Conservation (phyloP, 2,888 invertebrate genomes). For the Marronus borbonicus region DNA sequence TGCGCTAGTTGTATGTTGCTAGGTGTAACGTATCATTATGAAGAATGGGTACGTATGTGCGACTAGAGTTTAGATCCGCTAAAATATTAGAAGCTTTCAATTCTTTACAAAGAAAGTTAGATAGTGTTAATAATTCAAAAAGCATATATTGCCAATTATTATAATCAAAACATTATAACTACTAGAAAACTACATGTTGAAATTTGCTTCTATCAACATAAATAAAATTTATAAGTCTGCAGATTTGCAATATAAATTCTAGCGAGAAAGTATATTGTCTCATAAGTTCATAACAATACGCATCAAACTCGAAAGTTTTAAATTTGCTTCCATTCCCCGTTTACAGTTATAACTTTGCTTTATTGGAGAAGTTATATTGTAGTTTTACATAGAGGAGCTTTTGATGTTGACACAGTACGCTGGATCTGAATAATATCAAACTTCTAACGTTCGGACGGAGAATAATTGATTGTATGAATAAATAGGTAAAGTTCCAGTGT, state of each 20-base stretch:
- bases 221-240: not conserved
- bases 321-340: conserved; percentile 30
- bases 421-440: conserved; percentile 23
- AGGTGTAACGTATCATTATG: conserved; percentile 16
- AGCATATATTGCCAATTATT: too few species aligned
- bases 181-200: not conserved
- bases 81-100: too few species aligned
- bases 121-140: too few species aligned
- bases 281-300: conserved; percentile 36
- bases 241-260: conserved; percentile 18
- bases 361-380: conserved; percentile 42
- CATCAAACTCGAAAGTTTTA: conserved; percentile 36
- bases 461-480: conserved; percentile 6
- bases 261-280: conserved; percentile 20
- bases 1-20: conserved; percentile 7
- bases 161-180: too few species aligned
- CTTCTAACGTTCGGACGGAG: conserved; percentile 16
- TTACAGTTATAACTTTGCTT: conserved; percentile 31
- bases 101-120: too few species aligned
- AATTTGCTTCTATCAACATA: not conserved
- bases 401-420: conserved; percentile 33
- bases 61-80: not conserved
- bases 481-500: not conserved
- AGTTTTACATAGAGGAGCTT: conserved; percentile 24
- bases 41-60: conserved; percentile 9